Conservation (phyloP, 2,113 vertebrate genomes). For the Coryphaenoides rupestris region DNA sequence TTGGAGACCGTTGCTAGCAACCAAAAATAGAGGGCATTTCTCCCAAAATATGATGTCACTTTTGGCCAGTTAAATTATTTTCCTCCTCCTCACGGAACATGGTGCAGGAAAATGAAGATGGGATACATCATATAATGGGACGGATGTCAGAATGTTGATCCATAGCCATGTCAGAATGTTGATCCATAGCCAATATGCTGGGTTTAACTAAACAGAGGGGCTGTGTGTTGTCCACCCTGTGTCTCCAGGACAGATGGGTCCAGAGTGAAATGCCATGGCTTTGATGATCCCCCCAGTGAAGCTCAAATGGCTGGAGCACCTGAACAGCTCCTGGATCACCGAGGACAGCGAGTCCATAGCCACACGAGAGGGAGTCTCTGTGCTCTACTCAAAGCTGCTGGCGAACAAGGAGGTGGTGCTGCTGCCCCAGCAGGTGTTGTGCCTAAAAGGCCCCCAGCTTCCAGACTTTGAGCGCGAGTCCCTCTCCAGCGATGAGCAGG, state of each 20-base stretch:
- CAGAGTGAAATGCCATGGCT: constrained; percentile 87
- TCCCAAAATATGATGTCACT: too few species aligned
- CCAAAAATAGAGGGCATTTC: too few species aligned
- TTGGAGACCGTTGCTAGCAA: too few species aligned
- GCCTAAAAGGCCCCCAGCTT: constrained; percentile 95
- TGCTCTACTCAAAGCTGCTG: constrained; percentile 89
- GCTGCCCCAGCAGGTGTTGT: constrained; percentile 94
- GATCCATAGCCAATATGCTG: neutral
- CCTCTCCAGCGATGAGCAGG: constrained; percentile 95
- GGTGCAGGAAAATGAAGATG: too few species aligned
- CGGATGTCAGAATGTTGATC: neutral
- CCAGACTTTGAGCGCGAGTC: constrained; percentile 97
- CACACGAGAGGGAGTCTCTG: constrained; percentile 89
- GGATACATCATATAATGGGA: neutral
- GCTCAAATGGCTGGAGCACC: constrained; percentile 97
- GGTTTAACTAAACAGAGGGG: neutral
- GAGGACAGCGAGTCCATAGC: constrained; percentile 98
- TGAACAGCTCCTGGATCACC: constrained; percentile 98
- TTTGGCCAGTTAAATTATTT: too few species aligned
- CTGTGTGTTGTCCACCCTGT: neutral
- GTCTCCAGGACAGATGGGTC: constrained; percentile 82
- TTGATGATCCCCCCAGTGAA: constrained; percentile 96
- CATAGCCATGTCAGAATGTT: neutral
- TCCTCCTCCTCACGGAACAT: too few species aligned
- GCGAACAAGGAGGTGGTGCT: constrained; percentile 94